Conservation (phyloP, 2,888 invertebrate genomes). For the Andrena bicolor region DNA sequence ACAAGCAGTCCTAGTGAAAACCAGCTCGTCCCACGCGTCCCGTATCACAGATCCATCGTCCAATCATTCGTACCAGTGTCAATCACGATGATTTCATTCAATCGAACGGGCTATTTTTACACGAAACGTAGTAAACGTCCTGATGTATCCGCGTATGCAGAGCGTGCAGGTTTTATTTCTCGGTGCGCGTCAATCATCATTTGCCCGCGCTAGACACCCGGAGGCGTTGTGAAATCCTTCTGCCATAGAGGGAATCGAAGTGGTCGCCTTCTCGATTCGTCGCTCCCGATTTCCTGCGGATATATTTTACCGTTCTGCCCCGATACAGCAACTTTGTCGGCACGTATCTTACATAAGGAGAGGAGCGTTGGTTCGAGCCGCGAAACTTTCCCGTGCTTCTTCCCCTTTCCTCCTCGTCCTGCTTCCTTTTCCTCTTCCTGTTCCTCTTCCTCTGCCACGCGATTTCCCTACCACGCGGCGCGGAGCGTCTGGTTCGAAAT, state of each 20-base stretch:
- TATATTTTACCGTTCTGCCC: constrained; percentile 56
- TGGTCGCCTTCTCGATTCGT: constrained; percentile 55
- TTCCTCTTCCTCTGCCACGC: neutral
- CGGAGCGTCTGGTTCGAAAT: constrained; percentile 8
- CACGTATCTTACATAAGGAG: constrained; percentile 62
- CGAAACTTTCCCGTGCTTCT: constrained; percentile 62
- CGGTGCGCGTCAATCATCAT: constrained; percentile 33
- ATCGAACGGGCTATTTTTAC: neutral
- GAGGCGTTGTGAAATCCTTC: constrained; percentile 39
- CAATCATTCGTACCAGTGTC: neutral
- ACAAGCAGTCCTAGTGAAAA: neutral
- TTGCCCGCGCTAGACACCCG: constrained; percentile 27
- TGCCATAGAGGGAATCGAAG: constrained; percentile 53
- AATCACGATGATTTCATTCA: constrained; percentile 1
- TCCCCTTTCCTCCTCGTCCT: neutral
- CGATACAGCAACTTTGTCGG: constrained; percentile 58
- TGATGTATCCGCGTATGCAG: neutral
- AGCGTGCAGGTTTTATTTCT: neutral
- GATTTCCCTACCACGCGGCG: neutral
- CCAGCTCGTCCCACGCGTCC: neutral
- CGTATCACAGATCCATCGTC: neutral
- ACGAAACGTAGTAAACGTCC: neutral
- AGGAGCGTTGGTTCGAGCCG: constrained; percentile 61
- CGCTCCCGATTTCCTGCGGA: constrained; percentile 55
- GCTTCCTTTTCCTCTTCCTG: neutral